Percentiles rank a stretch among this genome's conserved stretches.
Conservation (phyloP, 2,113 vertebrate genomes). For the Stomatorhinus ivindoensis region DNA sequence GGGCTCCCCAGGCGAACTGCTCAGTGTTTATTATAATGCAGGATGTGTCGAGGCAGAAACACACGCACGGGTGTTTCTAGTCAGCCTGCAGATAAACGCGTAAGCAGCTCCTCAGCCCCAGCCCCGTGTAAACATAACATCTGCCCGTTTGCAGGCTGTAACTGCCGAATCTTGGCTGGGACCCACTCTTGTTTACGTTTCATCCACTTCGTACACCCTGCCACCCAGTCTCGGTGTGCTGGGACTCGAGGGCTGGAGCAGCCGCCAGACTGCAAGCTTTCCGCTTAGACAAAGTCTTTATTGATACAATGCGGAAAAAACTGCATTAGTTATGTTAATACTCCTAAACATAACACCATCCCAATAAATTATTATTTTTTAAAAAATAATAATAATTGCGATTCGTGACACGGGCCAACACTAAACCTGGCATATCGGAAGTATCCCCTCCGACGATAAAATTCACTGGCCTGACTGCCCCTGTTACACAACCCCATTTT, state of each 20-base stretch:
- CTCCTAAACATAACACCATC: background rate
- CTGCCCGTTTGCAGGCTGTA: background rate
- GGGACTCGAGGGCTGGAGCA: background rate
- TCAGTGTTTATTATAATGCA: background rate
- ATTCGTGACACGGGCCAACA: background rate
- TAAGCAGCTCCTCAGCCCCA: background rate
- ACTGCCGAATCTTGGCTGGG: background rate
- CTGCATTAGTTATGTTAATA: background rate
- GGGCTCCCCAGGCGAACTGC: background rate
- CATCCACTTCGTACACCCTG: background rate
- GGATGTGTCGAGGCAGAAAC: background rate
- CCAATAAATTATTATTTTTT: background rate
- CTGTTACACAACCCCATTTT: background rate
- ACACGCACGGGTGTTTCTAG: background rate
- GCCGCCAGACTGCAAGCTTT: background rate
- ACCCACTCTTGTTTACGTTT: background rate
- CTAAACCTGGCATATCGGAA: background rate
- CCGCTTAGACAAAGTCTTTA: background rate
- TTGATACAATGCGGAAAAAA: background rate
- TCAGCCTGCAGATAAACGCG: background rate
- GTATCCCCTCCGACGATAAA: background rate
- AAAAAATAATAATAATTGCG: background rate
- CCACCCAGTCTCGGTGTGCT: background rate
- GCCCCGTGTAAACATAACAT: background rate
- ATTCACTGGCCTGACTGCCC: background rate